phyloP scores from a whole-genome alignment of 2,113 vertebrate genomes.

The Malurus alboscapulatus region DNA sequence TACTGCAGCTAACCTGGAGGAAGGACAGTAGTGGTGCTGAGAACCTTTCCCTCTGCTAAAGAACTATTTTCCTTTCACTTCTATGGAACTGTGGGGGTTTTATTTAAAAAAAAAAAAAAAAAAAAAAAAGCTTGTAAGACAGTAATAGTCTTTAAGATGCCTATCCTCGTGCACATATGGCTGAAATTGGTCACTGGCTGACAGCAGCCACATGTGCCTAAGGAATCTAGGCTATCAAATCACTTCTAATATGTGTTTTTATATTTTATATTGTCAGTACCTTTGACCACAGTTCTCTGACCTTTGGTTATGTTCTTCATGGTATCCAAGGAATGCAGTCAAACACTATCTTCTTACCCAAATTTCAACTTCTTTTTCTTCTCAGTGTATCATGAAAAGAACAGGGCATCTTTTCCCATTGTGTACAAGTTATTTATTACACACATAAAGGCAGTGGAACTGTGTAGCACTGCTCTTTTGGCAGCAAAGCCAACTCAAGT shows the following conservation, averaged over 20 bases:
- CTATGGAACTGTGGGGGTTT: not conserved
- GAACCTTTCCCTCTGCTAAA: not conserved
- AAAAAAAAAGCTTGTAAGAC: not conserved
- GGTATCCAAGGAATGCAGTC: not conserved
- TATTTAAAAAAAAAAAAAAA: not conserved
- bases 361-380: not conserved
- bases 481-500: not conserved
- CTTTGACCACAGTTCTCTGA: not conserved
- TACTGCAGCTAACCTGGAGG: not conserved
- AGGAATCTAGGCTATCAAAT: not conserved
- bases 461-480: not conserved
- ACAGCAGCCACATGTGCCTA: not conserved
- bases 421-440: not conserved
- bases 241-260: accelerated
- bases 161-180: not conserved
- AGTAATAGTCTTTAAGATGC: not conserved
- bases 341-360: not conserved
- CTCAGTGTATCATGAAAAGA: not conserved
- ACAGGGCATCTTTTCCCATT: accelerated
- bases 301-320: not conserved
- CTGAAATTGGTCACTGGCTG: not conserved
- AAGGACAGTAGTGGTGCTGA: not conserved
- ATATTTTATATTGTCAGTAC: not conserved
- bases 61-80: not conserved
- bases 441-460: not conserved